Base-by-base conservation (phyloP, 2,797 vertebrate species). In the Peromyscus attwateri region DNA sequence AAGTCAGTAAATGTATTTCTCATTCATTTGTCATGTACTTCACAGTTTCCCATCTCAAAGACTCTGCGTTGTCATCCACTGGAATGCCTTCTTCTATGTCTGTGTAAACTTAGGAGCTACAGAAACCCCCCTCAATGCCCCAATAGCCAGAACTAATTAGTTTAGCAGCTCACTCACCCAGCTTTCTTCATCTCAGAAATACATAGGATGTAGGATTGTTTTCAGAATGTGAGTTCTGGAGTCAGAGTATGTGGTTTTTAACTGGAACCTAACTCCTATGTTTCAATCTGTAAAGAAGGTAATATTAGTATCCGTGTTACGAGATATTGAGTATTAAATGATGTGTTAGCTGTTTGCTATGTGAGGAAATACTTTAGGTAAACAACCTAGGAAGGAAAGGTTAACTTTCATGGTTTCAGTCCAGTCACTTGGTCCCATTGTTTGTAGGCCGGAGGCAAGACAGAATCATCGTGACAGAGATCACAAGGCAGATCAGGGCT, bases 221-320 rank as follows among this genome's bases (percentile, higher is more conserved):
- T 93, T 87, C 68, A 95, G 80, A 94, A 96, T 68, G 27, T 66
- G 31, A 17, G 7, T 89, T 91, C 66, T 96, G 37, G n/a, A 84
- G 43, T 16, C 52, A 92, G 31, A 73, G 8, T 49, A 40, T 37
- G 9, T 84, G 10, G 16, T 17, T n/a, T 71, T 96, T 92, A 87
- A 80, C 76, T 95, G 88, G 66, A 77, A 57, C 79, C 70, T 89
- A 84, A 92, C 10, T 17, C 62, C 83, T 84, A 34, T 3, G 55
- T 52, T 92, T 88, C 92, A 8, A 92, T 92, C 12, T 94, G 73
- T 76, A 43, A 85, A 79, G 57, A 43, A 25, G 40, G 34, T 81
- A 75, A 70, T 79, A 60, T 73, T 55, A 91, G 23, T n/a, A 60
- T 5, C 52, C 19, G 40, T 12, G 8, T 79, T 64, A 27, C 6